These are phyloP conservation scores for Muschampia plurimacula DNA, from an alignment of 2,888 invertebrate genomes.

Conservation along the genomic window DNA sequence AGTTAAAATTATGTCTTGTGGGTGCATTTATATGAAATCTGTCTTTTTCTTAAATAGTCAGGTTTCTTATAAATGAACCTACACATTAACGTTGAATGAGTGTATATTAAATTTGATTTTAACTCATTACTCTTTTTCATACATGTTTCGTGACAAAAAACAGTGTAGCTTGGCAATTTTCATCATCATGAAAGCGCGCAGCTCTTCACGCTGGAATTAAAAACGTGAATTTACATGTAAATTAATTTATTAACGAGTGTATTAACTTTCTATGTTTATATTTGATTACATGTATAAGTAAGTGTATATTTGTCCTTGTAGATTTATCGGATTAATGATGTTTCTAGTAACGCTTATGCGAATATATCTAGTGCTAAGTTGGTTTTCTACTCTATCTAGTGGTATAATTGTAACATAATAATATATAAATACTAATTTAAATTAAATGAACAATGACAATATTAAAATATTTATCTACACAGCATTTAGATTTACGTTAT, in stretches of 20 bases:
- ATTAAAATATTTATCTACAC: constrained; percentile 80
- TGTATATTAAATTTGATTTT: constrained; percentile 3
- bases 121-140: constrained; percentile 11
- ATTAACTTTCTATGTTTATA: constrained; percentile 22
- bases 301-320: constrained; percentile 31
- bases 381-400: constrained; percentile 70
- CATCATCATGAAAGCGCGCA: constrained; percentile 14
- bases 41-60: not conserved
- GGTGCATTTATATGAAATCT: constrained; percentile 12
- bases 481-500: constrained; percentile 76
- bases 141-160: constrained; percentile 19
- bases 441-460: constrained; percentile 78
- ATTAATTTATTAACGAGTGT: constrained; percentile 35
- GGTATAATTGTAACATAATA: constrained; percentile 75
- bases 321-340: constrained; percentile 2
- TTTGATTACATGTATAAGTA: constrained; percentile 14
- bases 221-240: constrained; percentile 30
- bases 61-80: constrained; percentile 7
- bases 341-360: constrained; percentile 35
- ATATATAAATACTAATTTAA: constrained; percentile 75
- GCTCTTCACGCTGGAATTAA: constrained; percentile 25
- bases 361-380: constrained; percentile 54
- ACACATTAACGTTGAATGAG: not conserved
- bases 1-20: constrained; percentile 6
- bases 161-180: constrained; percentile 23